Evolutionary conservation across 2,113 vertebrate species (phyloP).

Genomic region (Malurus cyaneus): DNA sequence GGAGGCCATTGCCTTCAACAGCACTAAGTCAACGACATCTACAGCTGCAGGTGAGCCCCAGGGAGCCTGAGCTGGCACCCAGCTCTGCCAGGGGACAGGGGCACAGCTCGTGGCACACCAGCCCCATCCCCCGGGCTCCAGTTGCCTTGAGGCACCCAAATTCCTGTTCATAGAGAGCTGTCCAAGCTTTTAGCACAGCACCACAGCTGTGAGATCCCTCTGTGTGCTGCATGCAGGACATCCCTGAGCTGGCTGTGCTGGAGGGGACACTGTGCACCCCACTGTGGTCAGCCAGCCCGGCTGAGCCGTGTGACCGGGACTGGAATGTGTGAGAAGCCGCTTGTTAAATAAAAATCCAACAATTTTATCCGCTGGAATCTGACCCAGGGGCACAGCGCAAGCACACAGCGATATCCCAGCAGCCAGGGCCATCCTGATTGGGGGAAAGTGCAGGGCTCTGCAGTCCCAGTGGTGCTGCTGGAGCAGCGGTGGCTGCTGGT

Average conservation of each 20-base stretch:
- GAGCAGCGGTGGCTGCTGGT: not conserved
- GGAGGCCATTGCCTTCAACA: constrained; percentile 97
- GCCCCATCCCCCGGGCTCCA: not conserved
- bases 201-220: not conserved
- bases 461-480: fast-evolving
- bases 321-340: not conserved
- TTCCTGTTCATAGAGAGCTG: not conserved
- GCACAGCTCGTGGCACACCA: not conserved
- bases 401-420: not conserved
- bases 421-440: fast-evolving
- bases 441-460: not conserved
- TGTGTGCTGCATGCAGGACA: not conserved
- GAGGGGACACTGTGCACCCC: not conserved
- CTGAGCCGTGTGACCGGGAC: fast-evolving
- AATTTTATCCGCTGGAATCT: not conserved
- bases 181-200: not conserved
- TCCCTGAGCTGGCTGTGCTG: not conserved
- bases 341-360: not conserved
- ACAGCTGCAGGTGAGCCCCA: constrained; percentile 93
- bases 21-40: constrained; percentile 99
- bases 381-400: not conserved
- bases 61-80: not conserved
- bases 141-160: not conserved
- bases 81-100: fast-evolving
- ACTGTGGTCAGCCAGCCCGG: fast-evolving